Percentiles rank a stretch among this genome's conserved stretches.
Evolutionary conservation across 2,797 vertebrate species (phyloP).

Genomic region (Silurus aristotelis): DNA sequence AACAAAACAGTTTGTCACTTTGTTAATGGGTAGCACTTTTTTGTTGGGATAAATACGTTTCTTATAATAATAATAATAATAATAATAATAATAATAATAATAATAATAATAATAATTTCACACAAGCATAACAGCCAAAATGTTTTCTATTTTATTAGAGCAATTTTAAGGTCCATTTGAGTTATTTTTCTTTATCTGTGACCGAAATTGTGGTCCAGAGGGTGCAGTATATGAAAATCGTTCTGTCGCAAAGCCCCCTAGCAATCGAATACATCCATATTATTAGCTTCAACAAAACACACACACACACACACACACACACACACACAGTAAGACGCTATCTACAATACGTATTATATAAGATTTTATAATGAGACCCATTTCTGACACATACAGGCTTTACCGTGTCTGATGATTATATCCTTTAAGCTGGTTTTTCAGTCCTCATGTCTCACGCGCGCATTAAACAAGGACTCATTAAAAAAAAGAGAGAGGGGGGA

Average conservation of each 20-base stretch:
- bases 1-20: not conserved
- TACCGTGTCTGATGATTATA: constrained; percentile 34
- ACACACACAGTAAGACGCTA: not conserved
- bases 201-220: not conserved
- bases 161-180: not conserved
- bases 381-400: not conserved
- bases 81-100: constrained; percentile 6
- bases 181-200: not conserved
- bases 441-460: constrained; percentile 59
- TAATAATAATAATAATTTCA: constrained; percentile 5
- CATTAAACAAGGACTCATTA: constrained; percentile 40
- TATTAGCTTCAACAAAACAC: not conserved
- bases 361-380: not conserved
- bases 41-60: not conserved
- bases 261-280: not conserved
- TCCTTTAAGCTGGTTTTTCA: constrained; percentile 68
- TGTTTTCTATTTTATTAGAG: not conserved
- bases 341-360: not conserved
- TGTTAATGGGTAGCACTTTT: not conserved
- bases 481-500: not conserved
- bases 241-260: not conserved
- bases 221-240: not conserved
- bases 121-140: not conserved
- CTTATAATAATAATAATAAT: not conserved
- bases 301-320: no score